Evolutionary conservation across 2,113 vertebrate genomes (phyloP), one percentile per base, ranked within the genome.

Genomic region (Ceuthmochares aereus): DNA sequence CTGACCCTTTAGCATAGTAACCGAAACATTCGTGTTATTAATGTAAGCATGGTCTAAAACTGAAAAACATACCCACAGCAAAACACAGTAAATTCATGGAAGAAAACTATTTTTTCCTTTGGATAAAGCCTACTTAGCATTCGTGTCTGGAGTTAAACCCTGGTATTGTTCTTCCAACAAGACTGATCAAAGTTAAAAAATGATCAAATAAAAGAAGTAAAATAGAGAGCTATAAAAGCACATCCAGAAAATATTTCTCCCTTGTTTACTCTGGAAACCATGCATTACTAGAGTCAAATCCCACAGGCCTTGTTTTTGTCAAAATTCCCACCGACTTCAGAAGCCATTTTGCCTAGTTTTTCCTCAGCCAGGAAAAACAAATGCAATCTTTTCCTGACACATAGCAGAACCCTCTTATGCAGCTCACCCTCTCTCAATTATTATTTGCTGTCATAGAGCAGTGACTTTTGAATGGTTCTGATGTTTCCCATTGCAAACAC

Each of bases 401-500:
- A 52, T 59, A 67, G 68, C 72, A 96, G 90, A 85, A 29, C 40
- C n/a, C 49, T 72, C 58, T 74, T 4, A 36, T 8, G 63, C 17
- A 87, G 87, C 75, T 82, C 68, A 7, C 67, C 1, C 0, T 81
- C 80, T 77, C 89, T 85, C 40, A 52, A 54, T 75, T 84, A 36
- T 32, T 84, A 54, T 45, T 79, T 29, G 37, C 42, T 84, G 72
- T 45, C 54, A 14, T 5, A 72, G 69, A 69, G 62, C 40, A 5
- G 30, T 5, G 73, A 92, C 43, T 93, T 93, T 67, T 76, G 59
- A 34, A 19, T 8, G 43, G 76, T 56, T 18, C 12, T 1, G 1
- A 36, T 72, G n/a, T 96, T 92, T 93, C 86, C 92, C 89, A 51
- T 32, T 93, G 83, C 88, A 94, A 93, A 58, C 73, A 20, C 63